A percentile compares a stretch with the other conserved stretches of the same genome.
Conservation (phyloP, 2,888 invertebrate genomes). For the Epinotia ramella region DNA sequence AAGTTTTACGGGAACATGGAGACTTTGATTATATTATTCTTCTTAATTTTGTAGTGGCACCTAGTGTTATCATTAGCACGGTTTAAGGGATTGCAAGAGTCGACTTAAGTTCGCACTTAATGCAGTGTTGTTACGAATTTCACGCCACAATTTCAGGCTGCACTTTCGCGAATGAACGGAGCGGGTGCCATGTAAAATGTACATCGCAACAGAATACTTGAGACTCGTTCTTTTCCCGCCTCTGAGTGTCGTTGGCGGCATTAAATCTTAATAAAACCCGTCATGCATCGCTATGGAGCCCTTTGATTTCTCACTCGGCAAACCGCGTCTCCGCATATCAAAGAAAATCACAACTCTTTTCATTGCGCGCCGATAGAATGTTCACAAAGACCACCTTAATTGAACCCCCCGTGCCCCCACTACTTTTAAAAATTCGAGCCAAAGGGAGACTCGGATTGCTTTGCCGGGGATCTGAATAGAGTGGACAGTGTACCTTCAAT, state of each 20-base stretch:
- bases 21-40: not conserved
- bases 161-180: constrained; percentile 74
- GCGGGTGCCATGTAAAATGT: constrained; percentile 82
- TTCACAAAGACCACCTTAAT: constrained; percentile 79
- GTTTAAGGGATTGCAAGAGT: not conserved
- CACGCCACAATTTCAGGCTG: constrained; percentile 49
- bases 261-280: constrained; percentile 85
- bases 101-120: constrained; percentile 31
- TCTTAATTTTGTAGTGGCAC: not conserved
- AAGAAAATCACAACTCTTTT: constrained; percentile 85
- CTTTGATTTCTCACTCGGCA: constrained; percentile 85
- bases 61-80: not conserved
- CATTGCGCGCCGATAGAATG: constrained; percentile 84
- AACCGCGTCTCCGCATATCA: constrained; percentile 83
- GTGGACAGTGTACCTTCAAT: constrained; percentile 80
- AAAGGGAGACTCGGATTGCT: constrained; percentile 55
- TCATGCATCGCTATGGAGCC: constrained; percentile 80
- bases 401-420: constrained; percentile 73
- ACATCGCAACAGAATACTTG: constrained; percentile 76
- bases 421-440: constrained; percentile 65
- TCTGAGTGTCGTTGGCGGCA: constrained; percentile 83
- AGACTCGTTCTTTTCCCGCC: constrained; percentile 84
- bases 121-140: constrained; percentile 36
- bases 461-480: constrained; percentile 64
- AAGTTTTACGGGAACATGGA: not conserved